phyloP scores from a whole-genome alignment of 2,888 invertebrate genomes.

The Phengaris arion region DNA sequence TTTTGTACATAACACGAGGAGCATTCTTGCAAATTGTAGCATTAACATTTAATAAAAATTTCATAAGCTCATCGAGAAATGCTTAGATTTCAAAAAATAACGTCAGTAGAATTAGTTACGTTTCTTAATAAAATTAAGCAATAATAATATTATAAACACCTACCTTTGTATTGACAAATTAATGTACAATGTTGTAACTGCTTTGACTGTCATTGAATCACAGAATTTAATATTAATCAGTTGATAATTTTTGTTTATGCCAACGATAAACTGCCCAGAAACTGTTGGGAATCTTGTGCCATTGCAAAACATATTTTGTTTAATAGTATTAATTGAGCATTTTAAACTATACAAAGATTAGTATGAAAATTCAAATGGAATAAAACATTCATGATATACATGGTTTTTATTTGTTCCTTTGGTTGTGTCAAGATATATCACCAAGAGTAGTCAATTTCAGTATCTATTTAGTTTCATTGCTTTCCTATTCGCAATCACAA shows the following conservation, averaged over 20 bases:
- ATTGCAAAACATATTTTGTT: conserved; percentile 41
- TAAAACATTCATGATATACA: conserved; percentile 33
- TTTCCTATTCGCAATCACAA: too few relatives aligned
- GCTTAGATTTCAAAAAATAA: not conserved
- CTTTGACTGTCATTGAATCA: not conserved
- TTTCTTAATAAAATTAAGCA: not conserved
- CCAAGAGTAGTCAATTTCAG: too few relatives aligned
- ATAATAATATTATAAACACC: not conserved
- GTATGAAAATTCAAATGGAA: conserved; percentile 41
- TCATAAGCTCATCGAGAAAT: not conserved
- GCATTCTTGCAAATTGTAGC: not conserved
- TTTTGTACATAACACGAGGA: not conserved
- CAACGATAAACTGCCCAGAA: conserved; percentile 19
- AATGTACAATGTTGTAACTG: not conserved
- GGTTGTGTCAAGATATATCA: not conserved
- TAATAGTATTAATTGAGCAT: conserved; percentile 42
- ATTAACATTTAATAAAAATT: not conserved
- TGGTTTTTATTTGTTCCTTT: not conserved
- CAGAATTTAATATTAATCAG: not conserved
- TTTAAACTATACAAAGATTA: conserved; percentile 44
- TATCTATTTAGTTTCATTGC: too few relatives aligned
- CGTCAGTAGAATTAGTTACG: not conserved
- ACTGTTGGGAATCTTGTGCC: conserved; percentile 38
- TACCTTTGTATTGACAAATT: not conserved
- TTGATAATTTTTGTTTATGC: conserved; percentile 3